Evolutionary conservation across 1,140 invertebrate genomes (phyloP).

Genomic region (Brachionus paranguensis): DNA sequence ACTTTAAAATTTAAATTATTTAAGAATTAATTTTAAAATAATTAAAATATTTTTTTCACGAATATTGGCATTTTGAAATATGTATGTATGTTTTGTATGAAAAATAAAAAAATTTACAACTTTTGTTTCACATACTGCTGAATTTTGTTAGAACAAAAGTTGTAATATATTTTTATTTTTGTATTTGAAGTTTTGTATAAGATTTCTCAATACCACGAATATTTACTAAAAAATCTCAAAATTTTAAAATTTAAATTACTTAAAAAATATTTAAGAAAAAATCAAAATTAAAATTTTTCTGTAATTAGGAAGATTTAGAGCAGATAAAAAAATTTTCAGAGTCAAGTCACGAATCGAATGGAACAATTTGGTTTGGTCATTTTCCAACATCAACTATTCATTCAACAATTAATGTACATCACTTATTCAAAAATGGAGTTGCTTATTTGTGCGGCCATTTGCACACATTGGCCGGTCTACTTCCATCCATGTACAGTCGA

Average conservation of each 20-base stretch:
- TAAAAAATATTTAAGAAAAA: no score
- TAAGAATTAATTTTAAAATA: not conserved
- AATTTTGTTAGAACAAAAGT: no score
- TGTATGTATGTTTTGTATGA: no score
- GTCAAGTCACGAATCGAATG: slow-evolving; percentile 57
- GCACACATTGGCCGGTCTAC: slow-evolving; percentile 71
- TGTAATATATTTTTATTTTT: not conserved
- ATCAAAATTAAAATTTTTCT: no score
- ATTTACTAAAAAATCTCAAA: no score
- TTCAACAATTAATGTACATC: slow-evolving; percentile 51
- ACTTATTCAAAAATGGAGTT: slow-evolving; percentile 52
- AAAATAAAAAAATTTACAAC: no score
- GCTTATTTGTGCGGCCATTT: slow-evolving; percentile 87
- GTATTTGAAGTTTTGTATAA: not conserved
- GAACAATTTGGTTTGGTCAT: slow-evolving; percentile 79
- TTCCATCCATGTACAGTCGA: slow-evolving; percentile 77
- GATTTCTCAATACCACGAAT: no score
- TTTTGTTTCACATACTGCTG: no score
- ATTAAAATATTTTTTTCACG: no score
- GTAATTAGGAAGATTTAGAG: slow-evolving; percentile 38
- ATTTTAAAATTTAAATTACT: no score
- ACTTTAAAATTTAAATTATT: not conserved
- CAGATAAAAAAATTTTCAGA: slow-evolving; percentile 23
- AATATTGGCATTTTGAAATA: no score
- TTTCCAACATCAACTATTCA: slow-evolving; percentile 84